phyloP scores from a whole-genome alignment of 2,888 invertebrate species.

The Heliconius hortense region DNA sequence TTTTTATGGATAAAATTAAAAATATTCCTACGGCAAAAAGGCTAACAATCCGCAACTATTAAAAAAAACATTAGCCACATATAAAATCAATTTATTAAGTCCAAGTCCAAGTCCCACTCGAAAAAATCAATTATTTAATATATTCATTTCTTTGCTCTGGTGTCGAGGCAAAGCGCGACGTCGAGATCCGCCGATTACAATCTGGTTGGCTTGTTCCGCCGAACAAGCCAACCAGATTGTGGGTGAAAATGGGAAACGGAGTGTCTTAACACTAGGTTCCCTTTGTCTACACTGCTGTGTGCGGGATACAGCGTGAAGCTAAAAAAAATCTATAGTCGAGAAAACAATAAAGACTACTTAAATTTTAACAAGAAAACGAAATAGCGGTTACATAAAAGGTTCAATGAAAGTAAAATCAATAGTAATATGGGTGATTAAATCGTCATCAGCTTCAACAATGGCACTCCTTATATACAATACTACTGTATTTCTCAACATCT shows the following conservation, averaged over 20 bases:
- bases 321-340: too few relatives aligned
- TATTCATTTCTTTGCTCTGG: too few relatives aligned
- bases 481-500: constrained; percentile 15
- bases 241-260: too few relatives aligned
- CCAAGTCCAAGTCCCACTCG: not conserved
- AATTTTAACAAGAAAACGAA: not conserved
- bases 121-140: too few relatives aligned
- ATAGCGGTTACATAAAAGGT: constrained; percentile 31
- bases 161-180: too few relatives aligned
- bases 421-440: constrained; percentile 40
- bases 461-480: constrained; percentile 27
- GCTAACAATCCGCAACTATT: not conserved
- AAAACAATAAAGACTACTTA: not conserved
- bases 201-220: too few relatives aligned
- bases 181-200: fast-evolving
- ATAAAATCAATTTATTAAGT: not conserved
- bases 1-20: not conserved
- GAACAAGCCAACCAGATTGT: too few relatives aligned
- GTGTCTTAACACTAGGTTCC: too few relatives aligned
- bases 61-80: not conserved
- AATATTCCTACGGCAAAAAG: not conserved
- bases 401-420: constrained; percentile 36
- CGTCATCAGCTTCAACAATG: constrained; percentile 36
- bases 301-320: too few relatives aligned
- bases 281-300: too few relatives aligned